Percentiles rank a stretch among this genome's conserved stretches.
These are phyloP conservation scores for Pavo muticus DNA, from an alignment of 2,113 vertebrate species.

Conservation along the genomic window DNA sequence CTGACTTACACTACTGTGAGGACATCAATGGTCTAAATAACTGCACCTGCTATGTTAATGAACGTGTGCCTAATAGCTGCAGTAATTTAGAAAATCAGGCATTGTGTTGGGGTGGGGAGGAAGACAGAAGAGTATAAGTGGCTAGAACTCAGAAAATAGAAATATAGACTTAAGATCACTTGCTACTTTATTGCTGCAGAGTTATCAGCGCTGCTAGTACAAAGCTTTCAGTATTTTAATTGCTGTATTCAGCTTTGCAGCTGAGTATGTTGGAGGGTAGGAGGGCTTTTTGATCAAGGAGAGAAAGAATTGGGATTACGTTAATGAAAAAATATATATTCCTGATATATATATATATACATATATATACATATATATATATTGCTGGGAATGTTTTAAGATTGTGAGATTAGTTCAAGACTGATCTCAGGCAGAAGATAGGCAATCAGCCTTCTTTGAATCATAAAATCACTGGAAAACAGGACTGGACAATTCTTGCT, in stretches of 20 bases:
- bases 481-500: background rate
- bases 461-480: background rate
- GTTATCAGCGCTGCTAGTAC: background rate
- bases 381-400: background rate
- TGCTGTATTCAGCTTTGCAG: background rate
- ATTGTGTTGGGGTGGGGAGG: conserved; percentile 28
- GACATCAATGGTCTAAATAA: conserved; percentile 50
- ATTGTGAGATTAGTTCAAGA: background rate
- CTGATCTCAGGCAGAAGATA: background rate
- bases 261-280: conserved; percentile 1
- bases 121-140: conserved; percentile 3
- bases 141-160: conserved; percentile 27
- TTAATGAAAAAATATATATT: background rate
- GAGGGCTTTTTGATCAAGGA: background rate
- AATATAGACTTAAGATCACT: conserved; percentile 13
- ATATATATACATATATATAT: background rate
- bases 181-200: background rate
- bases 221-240: conserved; percentile 38
- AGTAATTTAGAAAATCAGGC: conserved; percentile 62
- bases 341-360: no score
- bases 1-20: conserved; percentile 33
- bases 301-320: background rate
- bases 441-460: background rate
- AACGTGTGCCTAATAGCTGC: conserved; percentile 21
- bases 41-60: conserved; percentile 69